These are phyloP conservation scores for Chesias legatella DNA, from an alignment of 2,888 invertebrate species.

Conservation along the genomic window DNA sequence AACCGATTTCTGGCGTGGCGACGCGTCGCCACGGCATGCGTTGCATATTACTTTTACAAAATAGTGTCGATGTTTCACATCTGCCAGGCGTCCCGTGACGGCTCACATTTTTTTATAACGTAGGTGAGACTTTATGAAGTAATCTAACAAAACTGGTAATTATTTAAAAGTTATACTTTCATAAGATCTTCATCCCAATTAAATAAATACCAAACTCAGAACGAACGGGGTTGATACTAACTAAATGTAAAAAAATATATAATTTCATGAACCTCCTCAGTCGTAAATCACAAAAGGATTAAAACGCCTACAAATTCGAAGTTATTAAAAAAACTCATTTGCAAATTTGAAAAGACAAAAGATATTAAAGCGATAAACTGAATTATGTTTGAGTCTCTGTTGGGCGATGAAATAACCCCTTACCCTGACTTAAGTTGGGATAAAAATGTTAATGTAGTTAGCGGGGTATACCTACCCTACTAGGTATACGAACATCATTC, in stretches of 20 bases:
- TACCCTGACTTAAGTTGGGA: slow-evolving; percentile 20
- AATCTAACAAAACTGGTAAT: no score
- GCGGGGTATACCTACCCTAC: slow-evolving; percentile 11
- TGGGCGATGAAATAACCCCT: slow-evolving; percentile 46
- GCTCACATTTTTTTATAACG: no score
- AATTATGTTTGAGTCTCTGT: slow-evolving; percentile 64
- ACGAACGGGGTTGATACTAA: slow-evolving; percentile 42
- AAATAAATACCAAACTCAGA: slow-evolving; percentile 11
- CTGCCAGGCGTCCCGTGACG: no score
- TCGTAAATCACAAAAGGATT: slow-evolving; percentile 73
- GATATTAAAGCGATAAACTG: slow-evolving; percentile 76
- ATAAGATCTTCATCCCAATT: background rate
- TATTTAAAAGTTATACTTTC: background rate
- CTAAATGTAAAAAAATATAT: slow-evolving; percentile 38
- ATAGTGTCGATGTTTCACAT: no score
- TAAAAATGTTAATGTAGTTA: slow-evolving; percentile 25
- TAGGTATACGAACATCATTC: no score
- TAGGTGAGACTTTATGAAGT: no score
- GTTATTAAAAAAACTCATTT: slow-evolving; percentile 80
- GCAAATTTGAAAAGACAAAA: slow-evolving; percentile 77
- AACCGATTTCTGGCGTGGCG: no score
- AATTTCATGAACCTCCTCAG: slow-evolving; percentile 50
- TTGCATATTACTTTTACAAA: no score
- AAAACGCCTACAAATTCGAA: slow-evolving; percentile 66
- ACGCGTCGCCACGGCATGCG: no score